Percentiles rank a stretch among this genome's conserved stretches.
phyloP scores from a whole-genome alignment of 2,888 invertebrate genomes.

The Mongoloraphidia duomilia region DNA sequence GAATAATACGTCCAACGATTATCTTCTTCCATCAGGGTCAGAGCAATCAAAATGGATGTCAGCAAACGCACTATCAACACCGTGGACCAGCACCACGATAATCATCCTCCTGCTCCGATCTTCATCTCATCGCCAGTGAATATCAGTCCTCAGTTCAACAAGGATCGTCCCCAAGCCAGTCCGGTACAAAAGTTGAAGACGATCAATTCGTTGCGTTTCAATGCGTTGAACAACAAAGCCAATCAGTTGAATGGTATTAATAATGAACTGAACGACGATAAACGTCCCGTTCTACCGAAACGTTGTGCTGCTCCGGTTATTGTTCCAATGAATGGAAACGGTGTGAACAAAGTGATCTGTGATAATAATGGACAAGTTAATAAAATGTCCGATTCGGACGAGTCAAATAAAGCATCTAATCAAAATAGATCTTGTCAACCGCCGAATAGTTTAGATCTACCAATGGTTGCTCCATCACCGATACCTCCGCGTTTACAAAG shows the following conservation, averaged over 20 bases:
- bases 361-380: constrained; percentile 1
- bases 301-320: background rate
- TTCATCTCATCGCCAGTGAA: too few species aligned
- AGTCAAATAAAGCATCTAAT: too few species aligned
- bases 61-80: too few species aligned
- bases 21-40: too few species aligned
- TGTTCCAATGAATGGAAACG: constrained; percentile 5
- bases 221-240: constrained; percentile 9
- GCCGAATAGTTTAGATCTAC: background rate
- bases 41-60: too few species aligned
- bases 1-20: too few species aligned
- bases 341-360: constrained; percentile 4
- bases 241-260: constrained; percentile 2
- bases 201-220: constrained; percentile 10
- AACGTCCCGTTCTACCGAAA: background rate
- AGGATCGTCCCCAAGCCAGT: too few species aligned
- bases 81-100: too few species aligned
- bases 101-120: too few species aligned
- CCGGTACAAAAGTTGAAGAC: background rate
- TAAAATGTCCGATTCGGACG: background rate
- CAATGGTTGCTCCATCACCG: background rate
- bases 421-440: background rate
- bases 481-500: background rate
- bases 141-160: too few species aligned
- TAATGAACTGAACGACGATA: constrained; percentile 6